phyloP scores from a whole-genome alignment of 2,797 vertebrate genomes.

The Monodelphis domestica region DNA sequence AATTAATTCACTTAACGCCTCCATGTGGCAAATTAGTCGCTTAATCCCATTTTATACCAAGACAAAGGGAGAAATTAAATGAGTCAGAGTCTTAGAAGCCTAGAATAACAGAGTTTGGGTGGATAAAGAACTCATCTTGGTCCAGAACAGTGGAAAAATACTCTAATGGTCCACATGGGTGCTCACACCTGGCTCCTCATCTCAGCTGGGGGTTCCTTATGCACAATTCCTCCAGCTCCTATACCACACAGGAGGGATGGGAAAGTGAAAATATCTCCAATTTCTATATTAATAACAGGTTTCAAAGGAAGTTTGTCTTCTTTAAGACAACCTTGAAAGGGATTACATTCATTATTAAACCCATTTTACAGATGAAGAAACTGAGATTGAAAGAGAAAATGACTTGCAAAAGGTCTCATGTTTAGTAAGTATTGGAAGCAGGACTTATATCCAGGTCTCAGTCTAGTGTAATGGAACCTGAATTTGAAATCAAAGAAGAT shows the following conservation, averaged over 20 bases:
- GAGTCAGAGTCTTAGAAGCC: not conserved
- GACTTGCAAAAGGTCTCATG: not conserved
- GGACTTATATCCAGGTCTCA: too few species aligned
- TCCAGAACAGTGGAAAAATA: not conserved
- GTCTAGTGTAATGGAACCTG: not conserved
- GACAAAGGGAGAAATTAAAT: constrained; percentile 29
- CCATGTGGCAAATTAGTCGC: constrained; percentile 52
- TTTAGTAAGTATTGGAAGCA: not conserved
- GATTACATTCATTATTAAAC: too few species aligned
- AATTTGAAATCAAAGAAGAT: not conserved
- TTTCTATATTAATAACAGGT: not conserved
- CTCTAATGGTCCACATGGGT: not conserved
- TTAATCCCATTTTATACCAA: constrained; percentile 44
- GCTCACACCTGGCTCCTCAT: not conserved
- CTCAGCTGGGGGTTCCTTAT: not conserved
- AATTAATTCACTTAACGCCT: constrained; percentile 59
- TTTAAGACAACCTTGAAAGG: too few species aligned
- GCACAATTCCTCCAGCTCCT: not conserved
- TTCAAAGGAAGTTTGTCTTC: too few species aligned
- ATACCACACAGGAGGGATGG: not conserved
- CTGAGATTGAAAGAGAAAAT: not conserved
- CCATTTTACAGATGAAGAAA: not conserved
- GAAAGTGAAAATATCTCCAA: not conserved
- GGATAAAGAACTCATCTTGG: not conserved
- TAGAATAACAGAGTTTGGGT: not conserved